A percentile compares a stretch with the other conserved stretches of the same genome.
Conservation (phyloP, 2,888 invertebrate genomes). For the Danaus chrysippus region DNA sequence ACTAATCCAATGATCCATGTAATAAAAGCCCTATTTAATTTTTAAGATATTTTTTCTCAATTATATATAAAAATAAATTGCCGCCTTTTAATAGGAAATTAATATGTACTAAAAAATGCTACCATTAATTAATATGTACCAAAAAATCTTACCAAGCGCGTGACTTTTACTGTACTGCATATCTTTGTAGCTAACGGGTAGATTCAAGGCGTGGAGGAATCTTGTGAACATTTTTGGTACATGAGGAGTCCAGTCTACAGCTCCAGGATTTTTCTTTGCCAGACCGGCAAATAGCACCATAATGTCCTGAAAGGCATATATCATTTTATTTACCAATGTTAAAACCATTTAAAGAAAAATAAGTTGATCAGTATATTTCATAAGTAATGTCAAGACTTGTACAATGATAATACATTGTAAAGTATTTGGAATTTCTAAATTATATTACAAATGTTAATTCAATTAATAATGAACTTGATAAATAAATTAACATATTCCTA, state of each 20-base stretch:
- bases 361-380: not conserved
- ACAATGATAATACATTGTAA: too few relatives aligned
- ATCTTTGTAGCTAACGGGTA: constrained; percentile 88
- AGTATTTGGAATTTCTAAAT: too few relatives aligned
- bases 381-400: not conserved
- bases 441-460: too few relatives aligned
- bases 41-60: too few relatives aligned
- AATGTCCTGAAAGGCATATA: constrained; percentile 76
- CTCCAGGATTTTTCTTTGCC: constrained; percentile 87
- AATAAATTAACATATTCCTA: too few relatives aligned
- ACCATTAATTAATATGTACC: too few relatives aligned
- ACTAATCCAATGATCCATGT: too few relatives aligned
- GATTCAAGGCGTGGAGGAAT: constrained; percentile 84
- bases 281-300: constrained; percentile 86
- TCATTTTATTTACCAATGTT: not conserved
- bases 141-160: constrained; percentile 59
- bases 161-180: constrained; percentile 78
- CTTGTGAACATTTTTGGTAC: constrained; percentile 87
- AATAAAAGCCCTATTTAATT: too few relatives aligned
- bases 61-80: too few relatives aligned
- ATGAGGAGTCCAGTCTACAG: constrained; percentile 92
- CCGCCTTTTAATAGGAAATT: too few relatives aligned
- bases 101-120: too few relatives aligned
- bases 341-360: not conserved
- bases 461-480: too few relatives aligned